Evolutionary conservation across 2,113 vertebrate species (phyloP).

Genomic region (Dinomys branickii): DNA sequence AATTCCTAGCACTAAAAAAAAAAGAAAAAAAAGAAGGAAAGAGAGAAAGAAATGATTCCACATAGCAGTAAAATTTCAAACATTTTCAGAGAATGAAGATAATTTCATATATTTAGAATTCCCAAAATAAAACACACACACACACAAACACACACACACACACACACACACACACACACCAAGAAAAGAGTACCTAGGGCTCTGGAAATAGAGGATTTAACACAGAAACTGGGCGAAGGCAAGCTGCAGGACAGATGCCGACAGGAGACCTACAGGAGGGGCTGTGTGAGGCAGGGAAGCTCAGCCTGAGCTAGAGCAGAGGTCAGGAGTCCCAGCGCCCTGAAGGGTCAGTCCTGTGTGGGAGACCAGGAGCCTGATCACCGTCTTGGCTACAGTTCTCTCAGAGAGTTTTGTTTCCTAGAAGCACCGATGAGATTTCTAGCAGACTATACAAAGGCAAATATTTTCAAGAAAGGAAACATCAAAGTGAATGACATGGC

Average conservation of each 20-base stretch:
- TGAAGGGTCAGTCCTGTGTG: neutral
- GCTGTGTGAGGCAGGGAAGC: fast-evolving
- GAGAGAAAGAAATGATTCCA: neutral
- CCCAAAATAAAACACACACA: neutral
- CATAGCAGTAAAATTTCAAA: neutral
- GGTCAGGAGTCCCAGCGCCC: neutral
- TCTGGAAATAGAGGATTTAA: neutral
- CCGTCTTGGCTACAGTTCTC: neutral
- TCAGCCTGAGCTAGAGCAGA: too few species aligned
- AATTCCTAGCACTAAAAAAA: too few species aligned
- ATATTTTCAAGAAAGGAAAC: slow-evolving; percentile 18
- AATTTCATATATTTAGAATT: neutral
- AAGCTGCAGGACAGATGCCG: neutral
- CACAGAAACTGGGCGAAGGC: neutral
- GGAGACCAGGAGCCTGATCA: neutral
- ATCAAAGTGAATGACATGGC: neutral
- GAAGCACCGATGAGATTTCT: neutral
- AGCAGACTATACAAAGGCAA: neutral
- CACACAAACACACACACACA: neutral
- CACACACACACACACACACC: neutral
- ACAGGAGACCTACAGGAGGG: fast-evolving
- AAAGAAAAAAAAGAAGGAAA: too few species aligned
- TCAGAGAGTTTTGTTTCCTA: neutral
- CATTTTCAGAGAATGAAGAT: neutral
- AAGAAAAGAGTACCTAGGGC: neutral